phyloP scores from a whole-genome alignment of 2,113 vertebrate genomes.

The Seriola dumerili region DNA sequence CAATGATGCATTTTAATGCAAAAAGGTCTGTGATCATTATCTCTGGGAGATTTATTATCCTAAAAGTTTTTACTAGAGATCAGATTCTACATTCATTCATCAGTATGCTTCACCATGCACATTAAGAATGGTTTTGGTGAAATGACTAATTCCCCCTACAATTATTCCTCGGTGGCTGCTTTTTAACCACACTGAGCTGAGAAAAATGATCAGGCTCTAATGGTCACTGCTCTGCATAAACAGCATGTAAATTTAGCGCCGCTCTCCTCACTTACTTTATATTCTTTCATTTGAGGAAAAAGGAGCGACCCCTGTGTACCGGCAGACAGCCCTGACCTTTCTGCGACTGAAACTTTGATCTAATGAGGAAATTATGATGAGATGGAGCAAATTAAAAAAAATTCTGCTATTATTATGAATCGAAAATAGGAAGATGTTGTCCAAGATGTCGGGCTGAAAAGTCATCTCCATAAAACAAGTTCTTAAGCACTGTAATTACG shows the following conservation, averaged over 20 bases:
- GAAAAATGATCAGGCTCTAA: slow-evolving; percentile 20
- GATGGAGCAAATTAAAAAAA: slow-evolving; percentile 40
- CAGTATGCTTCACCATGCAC: slow-evolving; percentile 21
- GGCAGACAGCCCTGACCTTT: slow-evolving; percentile 60
- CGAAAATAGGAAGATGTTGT: slow-evolving; percentile 26
- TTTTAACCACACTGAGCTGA: slow-evolving; percentile 33
- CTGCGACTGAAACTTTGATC: slow-evolving; percentile 21
- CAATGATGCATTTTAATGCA: neutral
- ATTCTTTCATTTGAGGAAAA: slow-evolving; percentile 43
- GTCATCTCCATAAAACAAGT: slow-evolving; percentile 32
- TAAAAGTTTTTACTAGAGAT: neutral
- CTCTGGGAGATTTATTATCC: neutral
- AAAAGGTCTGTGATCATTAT: neutral
- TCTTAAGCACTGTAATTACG: slow-evolving; percentile 39
- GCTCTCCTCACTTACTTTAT: slow-evolving; percentile 7
- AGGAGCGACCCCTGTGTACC: slow-evolving; percentile 1
- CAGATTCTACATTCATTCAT: slow-evolving; percentile 1
- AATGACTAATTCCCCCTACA: slow-evolving; percentile 27
- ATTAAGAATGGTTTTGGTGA: slow-evolving; percentile 14
- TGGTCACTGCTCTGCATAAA: slow-evolving; percentile 51
- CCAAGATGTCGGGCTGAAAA: slow-evolving; percentile 26
- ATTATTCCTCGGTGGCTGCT: slow-evolving; percentile 4
- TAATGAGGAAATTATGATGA: slow-evolving; percentile 59
- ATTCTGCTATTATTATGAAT: slow-evolving; percentile 42
- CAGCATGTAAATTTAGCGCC: slow-evolving; percentile 37